Evolutionary conservation across 2,888 invertebrate species (phyloP), one percentile per base, ranked within the genome.

Genomic region (Pachycephus smyrnensis): DNA sequence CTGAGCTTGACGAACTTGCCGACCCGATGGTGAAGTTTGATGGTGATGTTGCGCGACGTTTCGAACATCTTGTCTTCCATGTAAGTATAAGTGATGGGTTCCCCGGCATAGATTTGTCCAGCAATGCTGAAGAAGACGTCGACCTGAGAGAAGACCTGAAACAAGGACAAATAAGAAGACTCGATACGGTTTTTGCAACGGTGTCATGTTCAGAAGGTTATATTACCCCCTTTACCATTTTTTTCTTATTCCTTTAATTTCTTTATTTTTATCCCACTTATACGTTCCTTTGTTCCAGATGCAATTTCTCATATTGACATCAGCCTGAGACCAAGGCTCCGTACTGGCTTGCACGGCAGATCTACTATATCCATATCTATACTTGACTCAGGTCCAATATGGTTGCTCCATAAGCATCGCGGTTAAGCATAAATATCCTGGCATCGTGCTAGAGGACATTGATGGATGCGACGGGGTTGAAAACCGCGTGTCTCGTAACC

Each of bases 61-160:
- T 97, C 97, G 90, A 96, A 96, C 85, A 95, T 95, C 81, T 94
- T 94, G 92, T 97, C 97, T 86, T 95, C 95, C 88, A 95, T 94
- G 89, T 95, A 95, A 77, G 94, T 93, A 92, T 94, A 95, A 31
- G 94, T 94, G 82, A 97, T 95, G 1, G 97, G 95, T 85, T 96
- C 95, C 81, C 95, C 95, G 86, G 94, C 94, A 92, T 95, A 97
- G 84, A 95, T 94, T 80, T 95, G 94, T 0, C 97, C 97, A 74
- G 96, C 97, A 82, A 97, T 94, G 86, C 96, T 96, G 92, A 97
- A 97, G 88, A 95, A 94, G 81, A 97, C 94, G 86, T 95, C 94
- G 68, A 96, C 96, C 89, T 95, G 95, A 23, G 95, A 94, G 92
- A 97, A 97, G 80, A 97, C 95, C 94, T 97, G 93, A 23, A 84